phyloP scores from a whole-genome alignment of 2,113 vertebrate species.

The Atractosteus spatula region DNA sequence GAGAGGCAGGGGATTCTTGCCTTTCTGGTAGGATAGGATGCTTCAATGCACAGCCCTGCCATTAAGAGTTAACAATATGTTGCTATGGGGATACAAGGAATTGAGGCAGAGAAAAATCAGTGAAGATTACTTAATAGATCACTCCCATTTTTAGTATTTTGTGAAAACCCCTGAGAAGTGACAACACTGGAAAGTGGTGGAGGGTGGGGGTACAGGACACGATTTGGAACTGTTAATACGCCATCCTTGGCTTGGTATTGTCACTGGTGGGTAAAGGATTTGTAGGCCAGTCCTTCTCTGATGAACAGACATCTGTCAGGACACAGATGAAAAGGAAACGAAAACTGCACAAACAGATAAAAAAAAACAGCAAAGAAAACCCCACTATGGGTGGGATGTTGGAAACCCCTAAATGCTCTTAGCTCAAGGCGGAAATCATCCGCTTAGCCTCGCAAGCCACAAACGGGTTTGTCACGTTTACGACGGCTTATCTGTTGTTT shows the following conservation, averaged over 20 bases:
- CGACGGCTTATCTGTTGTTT: neutral
- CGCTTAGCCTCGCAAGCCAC: too few relatives aligned
- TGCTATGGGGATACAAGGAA: conserved; percentile 62
- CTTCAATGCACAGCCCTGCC: conserved; percentile 18
- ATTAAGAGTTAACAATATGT: conserved; percentile 59
- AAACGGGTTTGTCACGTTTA: too few relatives aligned
- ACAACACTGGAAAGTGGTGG: neutral
- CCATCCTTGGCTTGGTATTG: conserved; percentile 82
- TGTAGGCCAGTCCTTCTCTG: conserved; percentile 83
- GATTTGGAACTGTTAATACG: conserved; percentile 61
- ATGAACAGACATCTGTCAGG: conserved; percentile 79
- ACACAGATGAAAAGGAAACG: conserved; percentile 36
- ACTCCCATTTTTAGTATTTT: conserved; percentile 24
- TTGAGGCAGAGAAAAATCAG: conserved; percentile 44
- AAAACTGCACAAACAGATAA: neutral
- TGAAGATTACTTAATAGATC: conserved; percentile 18
- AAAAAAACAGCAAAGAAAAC: neutral
- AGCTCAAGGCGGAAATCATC: neutral
- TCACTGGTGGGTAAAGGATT: conserved; percentile 59
- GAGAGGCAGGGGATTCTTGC: neutral
- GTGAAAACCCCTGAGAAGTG: conserved; percentile 24
- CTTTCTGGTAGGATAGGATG: conserved; percentile 27
- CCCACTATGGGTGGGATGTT: neutral
- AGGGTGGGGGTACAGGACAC: neutral
- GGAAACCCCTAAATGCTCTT: neutral